Evolutionary conservation across 2,113 vertebrate genomes (phyloP).

Genomic region (Platycercus adscitus): DNA sequence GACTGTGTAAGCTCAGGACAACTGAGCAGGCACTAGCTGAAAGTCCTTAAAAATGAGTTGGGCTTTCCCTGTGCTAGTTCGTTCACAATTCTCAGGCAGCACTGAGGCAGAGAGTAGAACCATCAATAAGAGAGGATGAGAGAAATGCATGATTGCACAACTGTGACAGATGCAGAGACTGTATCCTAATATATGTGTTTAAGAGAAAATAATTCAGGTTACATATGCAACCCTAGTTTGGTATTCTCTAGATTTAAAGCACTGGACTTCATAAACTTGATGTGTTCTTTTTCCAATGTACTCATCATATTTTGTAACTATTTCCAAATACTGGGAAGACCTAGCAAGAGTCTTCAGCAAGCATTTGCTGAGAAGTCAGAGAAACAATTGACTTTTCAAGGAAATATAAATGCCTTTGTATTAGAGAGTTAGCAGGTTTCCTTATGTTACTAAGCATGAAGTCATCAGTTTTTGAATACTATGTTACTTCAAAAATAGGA

Average conservation of each 20-base stretch:
- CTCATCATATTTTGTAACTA: not conserved
- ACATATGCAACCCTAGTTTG: not conserved
- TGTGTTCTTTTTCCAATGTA: not conserved
- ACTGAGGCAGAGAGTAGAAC: not conserved
- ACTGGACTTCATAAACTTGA: not conserved
- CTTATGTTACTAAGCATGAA: conserved; percentile 18
- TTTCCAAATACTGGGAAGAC: not conserved
- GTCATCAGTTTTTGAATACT: conserved; percentile 1
- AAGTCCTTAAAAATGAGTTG: not conserved
- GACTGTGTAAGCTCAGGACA: not conserved
- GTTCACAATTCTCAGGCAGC: not conserved
- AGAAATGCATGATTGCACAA: not conserved
- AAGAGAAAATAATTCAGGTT: not conserved
- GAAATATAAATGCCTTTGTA: not conserved
- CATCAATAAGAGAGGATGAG: not conserved
- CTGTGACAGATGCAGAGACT: not conserved
- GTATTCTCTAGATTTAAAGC: conserved; percentile 50
- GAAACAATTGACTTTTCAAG: not conserved
- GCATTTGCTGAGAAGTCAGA: conserved; percentile 4
- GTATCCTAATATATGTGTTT: not conserved
- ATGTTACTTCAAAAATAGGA: not conserved
- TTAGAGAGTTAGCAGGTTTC: not conserved
- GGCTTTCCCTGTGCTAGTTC: not conserved
- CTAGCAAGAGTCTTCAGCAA: not conserved
- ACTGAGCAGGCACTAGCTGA: not conserved